Conservation (phyloP, 2,113 vertebrate genomes). For the Ifrita kowaldi region DNA sequence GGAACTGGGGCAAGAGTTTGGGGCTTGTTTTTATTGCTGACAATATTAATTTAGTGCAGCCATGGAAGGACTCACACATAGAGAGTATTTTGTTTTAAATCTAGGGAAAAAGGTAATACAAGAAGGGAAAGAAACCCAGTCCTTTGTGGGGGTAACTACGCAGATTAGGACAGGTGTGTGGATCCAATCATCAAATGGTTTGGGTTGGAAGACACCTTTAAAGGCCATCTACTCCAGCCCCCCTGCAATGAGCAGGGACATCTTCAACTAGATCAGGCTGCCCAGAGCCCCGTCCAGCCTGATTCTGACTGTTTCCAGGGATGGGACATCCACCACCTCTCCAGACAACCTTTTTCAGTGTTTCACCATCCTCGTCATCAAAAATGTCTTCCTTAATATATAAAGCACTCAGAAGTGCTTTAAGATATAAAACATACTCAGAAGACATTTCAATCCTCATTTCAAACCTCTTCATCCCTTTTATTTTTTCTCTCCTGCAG, state of each 20-base stretch:
- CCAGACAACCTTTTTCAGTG: background rate
- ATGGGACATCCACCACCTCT: background rate
- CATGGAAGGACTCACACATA: background rate
- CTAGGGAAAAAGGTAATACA: background rate
- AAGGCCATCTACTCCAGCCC: background rate
- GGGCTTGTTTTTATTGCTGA: background rate
- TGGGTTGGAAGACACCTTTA: background rate
- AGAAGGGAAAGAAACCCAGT: background rate
- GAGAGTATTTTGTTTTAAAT: background rate
- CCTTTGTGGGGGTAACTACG: background rate
- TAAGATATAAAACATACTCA: background rate
- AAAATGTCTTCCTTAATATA: background rate
- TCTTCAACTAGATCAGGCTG: background rate
- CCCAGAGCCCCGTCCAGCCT: fast-evolving
- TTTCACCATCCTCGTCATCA: background rate
- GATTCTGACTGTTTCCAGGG: background rate
- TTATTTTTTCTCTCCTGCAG: background rate
- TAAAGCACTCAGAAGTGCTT: background rate
- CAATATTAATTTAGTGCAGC: background rate
- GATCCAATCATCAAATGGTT: background rate
- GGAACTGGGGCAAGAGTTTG: background rate
- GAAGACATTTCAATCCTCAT: background rate
- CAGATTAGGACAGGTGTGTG: background rate
- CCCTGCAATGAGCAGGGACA: background rate
- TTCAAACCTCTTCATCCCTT: background rate